phyloP scores from a whole-genome alignment of 2,797 vertebrate species.

The Phrynocephalus forsythii region DNA sequence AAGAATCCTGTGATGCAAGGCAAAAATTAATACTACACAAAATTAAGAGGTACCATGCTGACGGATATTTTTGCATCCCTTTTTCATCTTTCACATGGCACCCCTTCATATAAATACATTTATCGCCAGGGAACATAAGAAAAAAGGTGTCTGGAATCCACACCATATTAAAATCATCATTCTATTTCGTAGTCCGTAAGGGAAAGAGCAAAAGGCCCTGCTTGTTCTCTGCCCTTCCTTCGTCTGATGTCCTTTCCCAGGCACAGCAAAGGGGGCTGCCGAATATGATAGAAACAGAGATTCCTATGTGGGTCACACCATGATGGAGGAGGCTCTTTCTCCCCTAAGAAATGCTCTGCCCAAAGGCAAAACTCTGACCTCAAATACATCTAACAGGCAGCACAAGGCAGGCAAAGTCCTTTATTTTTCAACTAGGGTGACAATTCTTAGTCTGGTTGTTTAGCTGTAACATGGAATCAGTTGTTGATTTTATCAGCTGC shows the following conservation, averaged over 20 bases:
- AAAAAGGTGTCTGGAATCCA: not conserved
- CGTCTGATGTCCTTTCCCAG: not conserved
- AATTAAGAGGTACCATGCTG: not conserved
- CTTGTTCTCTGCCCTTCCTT: not conserved
- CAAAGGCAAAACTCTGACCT: conserved; percentile 24
- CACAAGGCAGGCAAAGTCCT: not conserved
- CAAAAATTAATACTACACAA: not conserved
- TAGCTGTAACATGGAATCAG: not conserved
- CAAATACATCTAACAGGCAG: conserved; percentile 9
- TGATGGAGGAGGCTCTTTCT: conserved; percentile 1
- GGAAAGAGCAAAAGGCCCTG: not conserved
- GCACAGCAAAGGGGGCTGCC: not conserved
- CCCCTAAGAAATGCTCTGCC: conserved; percentile 18
- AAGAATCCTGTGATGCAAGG: not conserved
- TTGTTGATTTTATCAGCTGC: conserved; percentile 13
- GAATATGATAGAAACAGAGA: not conserved
- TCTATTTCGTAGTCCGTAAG: not conserved
- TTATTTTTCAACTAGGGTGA: not conserved
- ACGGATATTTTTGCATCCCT: not conserved
- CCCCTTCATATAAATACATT: not conserved
- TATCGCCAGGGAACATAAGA: not conserved
- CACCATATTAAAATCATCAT: not conserved
- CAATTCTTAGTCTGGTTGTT: not conserved
- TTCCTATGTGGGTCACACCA: conserved; percentile 2
- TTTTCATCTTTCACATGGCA: no score